Evolutionary conservation across 2,113 vertebrate species (phyloP), one percentile per base, ranked within the genome.

Genomic region (Malurus cyaneus): DNA sequence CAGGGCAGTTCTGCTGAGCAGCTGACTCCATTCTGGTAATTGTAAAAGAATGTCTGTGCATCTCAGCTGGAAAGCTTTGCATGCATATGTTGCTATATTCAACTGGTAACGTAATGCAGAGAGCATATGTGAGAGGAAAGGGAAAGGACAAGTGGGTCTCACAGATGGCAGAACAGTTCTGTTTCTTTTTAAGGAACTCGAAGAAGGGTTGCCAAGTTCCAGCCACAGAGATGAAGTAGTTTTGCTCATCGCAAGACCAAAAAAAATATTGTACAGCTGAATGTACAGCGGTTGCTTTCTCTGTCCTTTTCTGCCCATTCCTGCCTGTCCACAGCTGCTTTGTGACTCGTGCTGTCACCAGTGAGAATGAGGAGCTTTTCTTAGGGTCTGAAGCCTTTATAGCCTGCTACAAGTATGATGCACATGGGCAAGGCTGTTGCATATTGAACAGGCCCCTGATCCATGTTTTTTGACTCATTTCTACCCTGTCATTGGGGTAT

Each of bases 121-220:
- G 29, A 94, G 66, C 26, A 52, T 83, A 89, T 91, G 81, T 86
- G 67, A 21, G 18, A 83, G 79, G 67, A 91, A 82, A 95, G 39
- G 42, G 50, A 91, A 83, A 93, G 85, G 85, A 92, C 76, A 92
- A 92, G 67, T 39, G 31, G 46, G 44, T 94, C 82, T 93, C 79
- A 69, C 94, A 94, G 85, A 86, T 90, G 94, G 92, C 80, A 88
- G 49, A 95, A 88, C 64, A 80, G 72, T 94, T 93, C 89, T 56
- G 13, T 86, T 92, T 86, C 88, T 91, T 93, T 93, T 92, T 90
- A 87, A 83, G 56, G 67, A 96, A 71, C 67, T 92, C 12, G 0
- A 34, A 59, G 54, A 87, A 93, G 31, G 42, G n/a, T 42, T 94
- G 93, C 92, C 95, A 96, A 96, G 60, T 94, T 96, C 81, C 66